A percentile compares a stretch with the other conserved stretches of the same genome.
phyloP scores from a whole-genome alignment of 2,888 invertebrate species.

The Drosophila basisetae region DNA sequence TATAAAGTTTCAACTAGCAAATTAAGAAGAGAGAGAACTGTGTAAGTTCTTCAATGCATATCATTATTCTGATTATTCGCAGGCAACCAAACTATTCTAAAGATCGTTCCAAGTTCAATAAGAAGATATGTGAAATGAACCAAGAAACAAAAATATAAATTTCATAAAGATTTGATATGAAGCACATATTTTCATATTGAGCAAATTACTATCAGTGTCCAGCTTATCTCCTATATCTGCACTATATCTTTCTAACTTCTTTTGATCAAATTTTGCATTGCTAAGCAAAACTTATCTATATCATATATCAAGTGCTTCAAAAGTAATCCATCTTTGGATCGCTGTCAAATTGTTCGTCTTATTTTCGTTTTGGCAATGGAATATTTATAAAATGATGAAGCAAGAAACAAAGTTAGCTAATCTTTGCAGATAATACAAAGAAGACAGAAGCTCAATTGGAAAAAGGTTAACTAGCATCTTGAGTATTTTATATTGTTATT shows the following conservation, averaged over 20 bases:
- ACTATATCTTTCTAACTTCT: not conserved
- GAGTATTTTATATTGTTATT: conserved; percentile 6
- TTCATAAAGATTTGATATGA: not conserved
- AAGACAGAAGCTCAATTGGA: not conserved
- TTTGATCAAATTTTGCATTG: not conserved
- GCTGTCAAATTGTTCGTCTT: not conserved
- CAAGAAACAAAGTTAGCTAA: not conserved
- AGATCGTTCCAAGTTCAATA: not conserved
- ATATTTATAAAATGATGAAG: not conserved
- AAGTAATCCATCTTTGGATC: no score
- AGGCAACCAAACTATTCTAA: not conserved
- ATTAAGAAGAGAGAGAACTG: not conserved
- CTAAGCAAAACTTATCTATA: not conserved
- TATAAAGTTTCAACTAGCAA: not conserved
- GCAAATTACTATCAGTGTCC: not conserved
- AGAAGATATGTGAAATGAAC: not conserved
- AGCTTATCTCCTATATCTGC: not conserved
- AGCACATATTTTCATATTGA: not conserved
- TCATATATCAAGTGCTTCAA: not conserved
- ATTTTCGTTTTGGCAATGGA: not conserved
- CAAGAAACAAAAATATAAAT: not conserved
- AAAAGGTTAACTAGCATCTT: not conserved
- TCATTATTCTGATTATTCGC: not conserved
- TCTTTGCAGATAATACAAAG: not conserved
- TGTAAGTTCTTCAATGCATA: not conserved